phyloP scores from a whole-genome alignment of 2,888 invertebrate genomes.

The Drosophila rellima region DNA sequence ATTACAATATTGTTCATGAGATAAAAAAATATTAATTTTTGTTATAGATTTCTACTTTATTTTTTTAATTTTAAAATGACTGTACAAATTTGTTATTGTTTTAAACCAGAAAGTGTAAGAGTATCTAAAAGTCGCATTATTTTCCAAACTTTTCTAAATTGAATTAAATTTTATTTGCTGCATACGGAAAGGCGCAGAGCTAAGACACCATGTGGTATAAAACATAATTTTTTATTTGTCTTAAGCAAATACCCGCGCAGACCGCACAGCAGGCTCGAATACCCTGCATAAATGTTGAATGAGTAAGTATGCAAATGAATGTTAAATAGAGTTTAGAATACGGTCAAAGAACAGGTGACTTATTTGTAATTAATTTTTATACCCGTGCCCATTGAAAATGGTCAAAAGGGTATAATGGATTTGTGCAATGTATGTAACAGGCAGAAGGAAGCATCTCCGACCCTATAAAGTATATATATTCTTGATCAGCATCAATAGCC shows the following conservation, averaged over 20 bases:
- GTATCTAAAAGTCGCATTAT: constrained; percentile 27
- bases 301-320: neutral
- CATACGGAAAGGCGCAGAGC: constrained; percentile 36
- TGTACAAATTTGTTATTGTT: no score
- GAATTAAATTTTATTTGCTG: constrained; percentile 67
- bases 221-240: constrained; percentile 74
- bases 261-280: constrained; percentile 43
- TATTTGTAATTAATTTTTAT: no score
- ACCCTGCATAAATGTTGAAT: constrained; percentile 5
- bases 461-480: no score
- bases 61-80: no score
- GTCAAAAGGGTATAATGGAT: no score
- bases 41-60: no score
- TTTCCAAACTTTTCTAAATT: constrained; percentile 14
- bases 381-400: no score
- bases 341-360: neutral
- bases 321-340: neutral
- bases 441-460: no score
- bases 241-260: constrained; percentile 37
- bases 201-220: constrained; percentile 66
- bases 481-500: no score
- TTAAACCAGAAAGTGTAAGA: constrained; percentile 1
- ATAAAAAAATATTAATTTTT: neutral
- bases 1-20: neutral
- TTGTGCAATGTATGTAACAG: no score